A percentile compares a stretch with the other conserved stretches of the same genome.
Evolutionary conservation across 1,140 invertebrate genomes (phyloP).

Genomic region (Ericerus pela): DNA sequence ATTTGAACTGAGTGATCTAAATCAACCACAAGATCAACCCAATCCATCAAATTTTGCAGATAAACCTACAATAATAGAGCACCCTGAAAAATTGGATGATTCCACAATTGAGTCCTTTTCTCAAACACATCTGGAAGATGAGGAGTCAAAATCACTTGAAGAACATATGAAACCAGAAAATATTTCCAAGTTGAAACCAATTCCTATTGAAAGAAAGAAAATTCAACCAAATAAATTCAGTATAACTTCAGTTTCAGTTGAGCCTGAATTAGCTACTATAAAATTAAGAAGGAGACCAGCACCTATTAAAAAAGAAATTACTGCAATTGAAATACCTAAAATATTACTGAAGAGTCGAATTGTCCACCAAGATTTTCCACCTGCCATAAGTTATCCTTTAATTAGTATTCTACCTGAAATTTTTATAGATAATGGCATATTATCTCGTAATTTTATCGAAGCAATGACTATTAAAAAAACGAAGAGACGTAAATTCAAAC

Average conservation of each 20-base stretch:
- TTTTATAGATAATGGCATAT: conserved; percentile 40
- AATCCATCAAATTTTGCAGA: conserved; percentile 25
- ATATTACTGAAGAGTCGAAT: conserved; percentile 47
- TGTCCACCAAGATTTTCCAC: conserved; percentile 33
- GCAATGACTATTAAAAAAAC: conserved; percentile 43
- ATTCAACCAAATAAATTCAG: conserved; percentile 33
- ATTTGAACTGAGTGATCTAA: background rate
- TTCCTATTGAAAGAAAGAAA: conserved; percentile 30
- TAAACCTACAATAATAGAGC: conserved; percentile 19
- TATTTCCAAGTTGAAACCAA: conserved; percentile 10
- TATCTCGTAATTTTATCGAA: conserved; percentile 53
- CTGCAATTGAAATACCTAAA: conserved; percentile 40
- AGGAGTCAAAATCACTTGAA: background rate
- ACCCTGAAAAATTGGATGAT: conserved; percentile 21
- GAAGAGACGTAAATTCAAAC: conserved; percentile 32
- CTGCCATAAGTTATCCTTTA: conserved; percentile 28
- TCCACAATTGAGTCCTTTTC: background rate
- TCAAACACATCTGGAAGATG: background rate
- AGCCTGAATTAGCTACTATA: conserved; percentile 41
- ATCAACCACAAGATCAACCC: background rate
- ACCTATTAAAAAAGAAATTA: conserved; percentile 35
- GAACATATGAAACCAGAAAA: background rate
- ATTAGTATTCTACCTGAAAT: conserved; percentile 8
- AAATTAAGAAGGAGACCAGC: conserved; percentile 45
- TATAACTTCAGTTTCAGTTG: conserved; percentile 31